Base-by-base conservation (phyloP, 1,140 invertebrate genomes). In the Coenobita brevimanus region DNA sequence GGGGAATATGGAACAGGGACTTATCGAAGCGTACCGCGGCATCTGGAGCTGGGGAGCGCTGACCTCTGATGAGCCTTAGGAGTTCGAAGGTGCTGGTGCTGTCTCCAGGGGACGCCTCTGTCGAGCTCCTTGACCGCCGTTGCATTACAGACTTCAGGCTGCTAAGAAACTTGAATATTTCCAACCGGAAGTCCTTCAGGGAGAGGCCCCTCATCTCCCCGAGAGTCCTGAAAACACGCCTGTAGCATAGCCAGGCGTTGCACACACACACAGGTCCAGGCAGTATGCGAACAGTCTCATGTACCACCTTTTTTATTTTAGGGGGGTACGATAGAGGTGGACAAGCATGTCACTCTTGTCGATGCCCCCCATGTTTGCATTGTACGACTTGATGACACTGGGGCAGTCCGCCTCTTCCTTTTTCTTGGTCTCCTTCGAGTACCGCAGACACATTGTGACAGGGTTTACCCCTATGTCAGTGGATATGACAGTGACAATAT, bases 261-360 rank as follows among this genome's bases (percentile, higher is more conserved):
- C 13, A 8, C 4, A 82, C 36, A n/a, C n/a, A 82, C 3, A 38
- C 1, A 82, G 30, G 36, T 82, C 60, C 2, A 82, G 60, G 24
- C 4, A 8, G 57, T 81, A 81, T 13, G 57, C 79, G 33, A 81
- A 84, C 2, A 84, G 64, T n/a, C 67, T 75, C 71, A 85, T 57
- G 71, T 85, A 85, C 83, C 71, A 85, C 36, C 71, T 85, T 30
- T 79, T 78, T n/a, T 33, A 79, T 27, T 79, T 85, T 46, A 62
- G 75, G 27, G 36, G 41, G 43, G 50, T 78, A 1, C 43, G 2
- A 24, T 85, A 85, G 21, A 85, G 69, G 27, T 85, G 82, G 67
- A 46, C 67, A 3, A 84, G 33, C 82, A 71, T 71, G 82, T 84
- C 67, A 78, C 82, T 84, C 50, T 85, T 78, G 83, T 78, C 71